These are phyloP conservation scores for Leptocoma aspasia DNA, from an alignment of 2,113 vertebrate genomes.

Conservation along the genomic window DNA sequence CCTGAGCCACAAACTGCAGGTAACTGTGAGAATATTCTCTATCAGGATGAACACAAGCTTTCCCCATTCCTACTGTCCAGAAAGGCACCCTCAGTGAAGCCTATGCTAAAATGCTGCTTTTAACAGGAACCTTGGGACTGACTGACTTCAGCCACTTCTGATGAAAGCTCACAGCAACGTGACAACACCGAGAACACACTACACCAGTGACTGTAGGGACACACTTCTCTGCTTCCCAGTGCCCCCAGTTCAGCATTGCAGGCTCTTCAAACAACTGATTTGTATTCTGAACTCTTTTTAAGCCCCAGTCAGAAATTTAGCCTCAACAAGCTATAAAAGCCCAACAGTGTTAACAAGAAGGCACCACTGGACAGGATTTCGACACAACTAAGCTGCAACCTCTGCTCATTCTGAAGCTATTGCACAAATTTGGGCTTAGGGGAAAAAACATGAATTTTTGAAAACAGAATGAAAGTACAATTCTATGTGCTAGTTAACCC, in stretches of 20 bases:
- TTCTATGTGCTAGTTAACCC: background rate
- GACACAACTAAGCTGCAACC: background rate
- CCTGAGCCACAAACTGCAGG: background rate
- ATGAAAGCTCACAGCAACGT: background rate
- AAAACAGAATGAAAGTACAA: background rate
- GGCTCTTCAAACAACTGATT: background rate
- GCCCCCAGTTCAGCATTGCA: background rate
- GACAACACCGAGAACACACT: rapidly evolving
- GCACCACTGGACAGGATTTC: background rate
- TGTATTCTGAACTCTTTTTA: background rate
- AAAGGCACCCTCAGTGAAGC: background rate
- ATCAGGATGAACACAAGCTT: background rate
- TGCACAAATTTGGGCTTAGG: background rate
- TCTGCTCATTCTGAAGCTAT: background rate
- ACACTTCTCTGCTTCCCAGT: background rate
- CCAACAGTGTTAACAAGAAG: background rate
- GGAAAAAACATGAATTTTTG: background rate
- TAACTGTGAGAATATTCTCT: background rate
- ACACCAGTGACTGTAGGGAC: rapidly evolving
- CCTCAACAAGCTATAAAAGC: background rate
- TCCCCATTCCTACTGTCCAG: background rate
- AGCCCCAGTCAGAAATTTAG: background rate
- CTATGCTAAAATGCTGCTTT: background rate
- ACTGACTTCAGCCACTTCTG: background rate
- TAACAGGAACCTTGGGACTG: background rate